These are phyloP conservation scores for Synanthedon myopaeformis DNA, from an alignment of 2,888 invertebrate genomes.

Conservation along the genomic window DNA sequence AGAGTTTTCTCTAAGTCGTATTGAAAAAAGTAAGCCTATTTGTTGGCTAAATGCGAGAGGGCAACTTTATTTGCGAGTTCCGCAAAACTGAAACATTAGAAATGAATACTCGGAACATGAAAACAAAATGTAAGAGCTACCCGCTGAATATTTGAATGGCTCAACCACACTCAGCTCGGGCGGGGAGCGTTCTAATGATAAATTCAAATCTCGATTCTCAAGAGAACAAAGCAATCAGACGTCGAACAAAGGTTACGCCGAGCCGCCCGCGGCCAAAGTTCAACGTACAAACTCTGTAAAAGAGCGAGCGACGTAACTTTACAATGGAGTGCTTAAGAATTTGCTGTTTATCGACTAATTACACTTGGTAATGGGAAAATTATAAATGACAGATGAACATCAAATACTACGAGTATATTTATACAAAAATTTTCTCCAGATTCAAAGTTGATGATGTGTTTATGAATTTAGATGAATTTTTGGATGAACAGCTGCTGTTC, in stretches of 20 bases:
- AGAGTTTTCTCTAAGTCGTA: too few relatives aligned
- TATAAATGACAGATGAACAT: neutral
- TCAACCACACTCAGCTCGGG: constrained; percentile 30
- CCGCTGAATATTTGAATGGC: constrained; percentile 51
- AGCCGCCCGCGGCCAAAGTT: constrained; percentile 25
- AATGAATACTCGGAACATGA: neutral
- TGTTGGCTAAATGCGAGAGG: too few relatives aligned
- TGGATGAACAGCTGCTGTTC: too few relatives aligned
- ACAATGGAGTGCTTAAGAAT: constrained; percentile 14
- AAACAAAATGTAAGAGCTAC: constrained; percentile 2
- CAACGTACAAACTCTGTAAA: constrained; percentile 20
- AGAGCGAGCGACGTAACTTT: constrained; percentile 25
- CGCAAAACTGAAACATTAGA: constrained; percentile 1
- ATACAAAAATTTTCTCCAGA: too few relatives aligned
- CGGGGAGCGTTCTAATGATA: constrained; percentile 51
- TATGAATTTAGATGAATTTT: too few relatives aligned
- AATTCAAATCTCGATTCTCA: constrained; percentile 56
- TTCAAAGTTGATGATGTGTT: too few relatives aligned
- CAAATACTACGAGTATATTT: too few relatives aligned
- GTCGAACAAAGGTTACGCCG: constrained; percentile 45
- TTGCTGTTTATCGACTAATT: constrained; percentile 8
- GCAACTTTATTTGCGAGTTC: neutral
- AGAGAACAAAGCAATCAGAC: constrained; percentile 60
- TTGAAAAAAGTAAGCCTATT: too few relatives aligned
- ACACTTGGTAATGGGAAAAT: constrained; percentile 1